Conservation (phyloP, 1,140 invertebrate species). For the Phymastichus coffea region DNA sequence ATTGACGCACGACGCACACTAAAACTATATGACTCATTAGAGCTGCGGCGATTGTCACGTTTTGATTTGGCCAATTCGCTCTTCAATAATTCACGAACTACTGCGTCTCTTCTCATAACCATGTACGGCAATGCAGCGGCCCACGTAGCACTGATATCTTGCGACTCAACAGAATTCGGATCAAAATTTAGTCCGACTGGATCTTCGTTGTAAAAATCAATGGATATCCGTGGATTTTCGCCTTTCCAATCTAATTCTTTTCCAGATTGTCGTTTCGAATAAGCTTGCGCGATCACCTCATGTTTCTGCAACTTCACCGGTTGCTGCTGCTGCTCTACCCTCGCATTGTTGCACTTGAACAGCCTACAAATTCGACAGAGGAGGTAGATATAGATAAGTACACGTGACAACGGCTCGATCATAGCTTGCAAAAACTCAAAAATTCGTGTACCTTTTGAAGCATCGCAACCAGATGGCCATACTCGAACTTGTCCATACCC, state of each 20-base stretch:
- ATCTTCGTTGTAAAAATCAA: slow-evolving; percentile 83
- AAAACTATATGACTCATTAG: slow-evolving; percentile 76
- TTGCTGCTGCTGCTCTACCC: slow-evolving; percentile 70
- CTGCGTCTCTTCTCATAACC: slow-evolving; percentile 76
- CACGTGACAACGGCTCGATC: background rate
- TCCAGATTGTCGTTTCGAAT: slow-evolving; percentile 82
- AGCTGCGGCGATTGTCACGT: slow-evolving; percentile 63
- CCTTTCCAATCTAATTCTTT: slow-evolving; percentile 77
- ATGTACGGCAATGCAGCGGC: slow-evolving; percentile 84
- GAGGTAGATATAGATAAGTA: slow-evolving; percentile 8
- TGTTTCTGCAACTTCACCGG: slow-evolving; percentile 80
- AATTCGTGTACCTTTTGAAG: slow-evolving; percentile 69
- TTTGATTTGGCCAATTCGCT: too few species aligned
- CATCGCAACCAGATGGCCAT: slow-evolving; percentile 81
- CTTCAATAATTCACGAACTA: too few species aligned
- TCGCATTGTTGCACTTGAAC: slow-evolving; percentile 40
- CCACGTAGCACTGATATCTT: slow-evolving; percentile 80
- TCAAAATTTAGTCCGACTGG: slow-evolving; percentile 87
- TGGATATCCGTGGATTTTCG: slow-evolving; percentile 84
- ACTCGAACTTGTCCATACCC: slow-evolving; percentile 87
- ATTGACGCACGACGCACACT: slow-evolving; percentile 77
- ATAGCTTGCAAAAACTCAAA: background rate
- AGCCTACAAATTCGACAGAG: slow-evolving; percentile 28
- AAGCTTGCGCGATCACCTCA: slow-evolving; percentile 87
- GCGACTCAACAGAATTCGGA: slow-evolving; percentile 74